Base-by-base conservation (phyloP, 2,797 vertebrate genomes). In the Lithobates sylvaticus region DNA sequence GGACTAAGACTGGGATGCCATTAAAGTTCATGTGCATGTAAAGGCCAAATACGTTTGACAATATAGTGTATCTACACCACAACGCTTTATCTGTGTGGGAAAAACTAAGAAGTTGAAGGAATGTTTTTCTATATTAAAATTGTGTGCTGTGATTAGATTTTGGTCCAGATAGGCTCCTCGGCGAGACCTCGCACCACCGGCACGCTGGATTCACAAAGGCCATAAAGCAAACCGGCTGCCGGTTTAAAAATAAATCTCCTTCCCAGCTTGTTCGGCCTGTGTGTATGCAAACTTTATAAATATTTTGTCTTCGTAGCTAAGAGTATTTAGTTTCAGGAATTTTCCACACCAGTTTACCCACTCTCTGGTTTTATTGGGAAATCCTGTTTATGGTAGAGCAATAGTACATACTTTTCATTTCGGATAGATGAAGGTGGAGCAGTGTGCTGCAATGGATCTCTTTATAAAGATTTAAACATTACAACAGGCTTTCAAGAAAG, bases 221-320 rank as follows among this genome's bases (percentile, higher is more conserved):
- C 70, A 65, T 68, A 75, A 74, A 36, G 75, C 64, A 32, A 81
- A 91, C 76, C 76, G 87, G 85, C 86, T 88, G 90, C 88, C 78
- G 23, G 85, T 84, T 89, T 78, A 90, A 91, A 91, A 91, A 90
- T 88, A 90, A 82, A 42, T 90, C 91, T 92, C 88, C 84, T 16
- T 16, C 23, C 68, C 65, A 44, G 67, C 88, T 82, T 80, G 79
- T 81, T 67, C 84, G 87, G 44, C 74, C 84, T 89, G 88, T 89
- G 72, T 91, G 75, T 90, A 88, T 88, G 86, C 81, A 88, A 85
- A 58, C 88, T 89, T 85, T 88, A 84, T 92, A 93, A 94, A 93
- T 92, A 92, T 92, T 89, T 76, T 85, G 79, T 89, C 88, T 92
- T 87, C 85, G 88, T 74, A 89, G 89, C 92, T 91, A 81, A 88